phyloP scores from a whole-genome alignment of 2,113 vertebrate genomes.

The Saimiri boliviensis region DNA sequence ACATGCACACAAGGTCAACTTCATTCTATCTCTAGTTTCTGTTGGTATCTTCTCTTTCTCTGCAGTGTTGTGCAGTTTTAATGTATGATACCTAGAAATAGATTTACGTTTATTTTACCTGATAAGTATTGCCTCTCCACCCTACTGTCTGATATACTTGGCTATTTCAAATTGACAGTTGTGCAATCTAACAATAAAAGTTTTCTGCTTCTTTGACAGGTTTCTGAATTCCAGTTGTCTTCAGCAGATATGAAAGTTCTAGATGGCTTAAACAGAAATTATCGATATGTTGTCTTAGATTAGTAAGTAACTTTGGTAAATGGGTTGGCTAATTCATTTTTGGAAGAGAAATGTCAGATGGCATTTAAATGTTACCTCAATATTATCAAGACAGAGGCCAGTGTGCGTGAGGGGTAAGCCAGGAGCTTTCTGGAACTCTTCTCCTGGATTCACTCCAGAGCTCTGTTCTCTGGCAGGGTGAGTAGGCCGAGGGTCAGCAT shows the following conservation, averaged over 20 bases:
- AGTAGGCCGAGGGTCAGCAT: not conserved
- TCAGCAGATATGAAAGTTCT: not conserved
- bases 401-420: not conserved
- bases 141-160: not conserved
- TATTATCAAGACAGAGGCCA: not conserved
- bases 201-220: not conserved
- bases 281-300: not conserved
- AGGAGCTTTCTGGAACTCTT: not conserved
- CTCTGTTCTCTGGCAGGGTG: not conserved
- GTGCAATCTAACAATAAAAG: not conserved
- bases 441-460: not conserved
- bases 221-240: not conserved
- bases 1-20: not conserved
- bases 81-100: not conserved
- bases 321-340: not conserved
- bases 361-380: not conserved
- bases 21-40: not conserved
- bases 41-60: not conserved
- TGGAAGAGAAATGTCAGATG: not conserved
- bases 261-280: not conserved
- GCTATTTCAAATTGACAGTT: not conserved
- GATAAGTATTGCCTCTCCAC: not conserved
- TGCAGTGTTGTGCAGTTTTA: not conserved
- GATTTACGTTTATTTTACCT: not conserved
- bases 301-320: not conserved